phyloP scores from a whole-genome alignment of 2,888 invertebrate species.

The Mimas tiliae region DNA sequence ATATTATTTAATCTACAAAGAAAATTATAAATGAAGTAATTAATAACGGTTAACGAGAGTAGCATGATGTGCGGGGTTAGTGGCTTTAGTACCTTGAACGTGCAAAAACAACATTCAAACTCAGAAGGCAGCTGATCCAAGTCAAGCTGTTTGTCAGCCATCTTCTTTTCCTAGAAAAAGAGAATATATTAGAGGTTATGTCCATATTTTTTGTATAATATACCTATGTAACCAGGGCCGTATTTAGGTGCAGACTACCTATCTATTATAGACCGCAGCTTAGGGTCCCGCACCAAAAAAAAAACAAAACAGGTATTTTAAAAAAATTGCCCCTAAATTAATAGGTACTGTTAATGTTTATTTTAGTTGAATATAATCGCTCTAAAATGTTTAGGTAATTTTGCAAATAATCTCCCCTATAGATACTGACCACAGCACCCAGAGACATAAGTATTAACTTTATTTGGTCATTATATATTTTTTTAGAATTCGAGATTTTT shows the following conservation, averaged over 20 bases:
- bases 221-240: background rate
- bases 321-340: no score
- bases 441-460: no score
- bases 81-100: constrained; percentile 92
- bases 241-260: background rate
- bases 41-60: constrained; percentile 13
- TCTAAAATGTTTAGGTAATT: no score
- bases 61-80: constrained; percentile 50
- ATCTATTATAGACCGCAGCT: no score
- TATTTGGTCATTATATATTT: no score
- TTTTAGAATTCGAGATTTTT: no score
- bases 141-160: constrained; percentile 89
- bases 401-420: no score
- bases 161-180: constrained; percentile 88
- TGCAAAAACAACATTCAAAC: constrained; percentile 99
- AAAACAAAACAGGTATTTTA: no score
- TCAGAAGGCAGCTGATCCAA: constrained; percentile 96
- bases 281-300: no score
- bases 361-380: no score
- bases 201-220: background rate
- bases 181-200: constrained; percentile 68
- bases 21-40: constrained; percentile 26
- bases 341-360: no score
- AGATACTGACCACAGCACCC: no score
- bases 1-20: constrained; percentile 16